These are phyloP conservation scores for Phoronis australis DNA, from an alignment of 2,888 invertebrate species.

Conservation along the genomic window DNA sequence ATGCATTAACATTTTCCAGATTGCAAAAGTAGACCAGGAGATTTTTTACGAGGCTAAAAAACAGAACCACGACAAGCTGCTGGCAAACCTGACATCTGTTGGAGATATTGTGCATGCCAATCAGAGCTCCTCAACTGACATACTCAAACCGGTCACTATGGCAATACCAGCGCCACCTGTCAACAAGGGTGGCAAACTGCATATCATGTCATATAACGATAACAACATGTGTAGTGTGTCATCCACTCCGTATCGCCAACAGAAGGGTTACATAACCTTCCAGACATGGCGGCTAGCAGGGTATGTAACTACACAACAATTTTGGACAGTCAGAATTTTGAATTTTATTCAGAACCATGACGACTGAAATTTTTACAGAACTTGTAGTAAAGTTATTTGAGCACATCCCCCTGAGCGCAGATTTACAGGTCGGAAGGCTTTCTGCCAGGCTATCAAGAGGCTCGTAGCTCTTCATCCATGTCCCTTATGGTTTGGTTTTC, in stretches of 20 bases:
- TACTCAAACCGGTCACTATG: conserved; percentile 25
- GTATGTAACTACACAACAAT: conserved; percentile 22
- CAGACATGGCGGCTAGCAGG: conserved; percentile 40
- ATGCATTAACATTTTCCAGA: conserved; percentile 7
- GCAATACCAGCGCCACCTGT: conserved; percentile 38
- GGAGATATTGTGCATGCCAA: conserved; percentile 35
- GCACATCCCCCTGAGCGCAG: too few relatives aligned
- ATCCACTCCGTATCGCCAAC: conserved; percentile 28
- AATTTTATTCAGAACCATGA: too few relatives aligned
- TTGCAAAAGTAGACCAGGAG: conserved; percentile 15
- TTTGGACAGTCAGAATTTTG: too few relatives aligned
- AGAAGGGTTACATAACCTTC: conserved; percentile 32
- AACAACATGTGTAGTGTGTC: conserved; percentile 43
- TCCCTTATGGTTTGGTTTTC: too few relatives aligned
- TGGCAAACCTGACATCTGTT: conserved; percentile 33
- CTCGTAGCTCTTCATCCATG: too few relatives aligned
- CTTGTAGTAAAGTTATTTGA: too few relatives aligned
- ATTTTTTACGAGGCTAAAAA: conserved; percentile 12
- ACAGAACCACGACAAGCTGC: conserved; percentile 12
- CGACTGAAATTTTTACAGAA: too few relatives aligned
- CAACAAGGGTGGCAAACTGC: conserved; percentile 29
- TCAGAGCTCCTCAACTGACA: conserved; percentile 16
- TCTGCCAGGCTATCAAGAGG: too few relatives aligned
- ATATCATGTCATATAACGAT: conserved; percentile 36
- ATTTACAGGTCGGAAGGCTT: too few relatives aligned